A percentile compares a stretch with the other conserved stretches of the same genome.
These are phyloP conservation scores for Diadromus collaris DNA, from an alignment of 2,888 invertebrate species.

Conservation along the genomic window DNA sequence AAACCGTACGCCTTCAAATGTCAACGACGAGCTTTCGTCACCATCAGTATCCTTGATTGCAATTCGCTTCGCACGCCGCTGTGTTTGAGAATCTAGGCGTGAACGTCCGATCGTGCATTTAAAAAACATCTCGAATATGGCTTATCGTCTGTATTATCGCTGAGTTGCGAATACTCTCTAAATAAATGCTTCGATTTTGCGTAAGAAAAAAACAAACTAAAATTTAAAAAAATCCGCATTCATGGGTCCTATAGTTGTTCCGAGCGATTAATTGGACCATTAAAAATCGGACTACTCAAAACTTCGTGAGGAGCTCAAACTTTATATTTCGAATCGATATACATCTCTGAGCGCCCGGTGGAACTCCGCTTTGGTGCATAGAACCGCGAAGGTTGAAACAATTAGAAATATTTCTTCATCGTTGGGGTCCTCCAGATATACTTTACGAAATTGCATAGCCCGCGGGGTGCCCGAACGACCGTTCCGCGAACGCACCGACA, in stretches of 20 bases:
- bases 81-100: background rate
- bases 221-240: background rate
- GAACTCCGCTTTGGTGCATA: conserved; percentile 43
- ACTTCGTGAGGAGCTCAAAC: background rate
- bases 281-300: background rate
- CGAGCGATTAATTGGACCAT: background rate
- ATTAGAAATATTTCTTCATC: conserved; percentile 55
- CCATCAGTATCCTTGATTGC: conserved; percentile 25
- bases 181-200: background rate
- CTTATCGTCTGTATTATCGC: background rate
- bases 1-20: conserved; percentile 60
- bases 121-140: background rate
- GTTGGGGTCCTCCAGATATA: conserved; percentile 45
- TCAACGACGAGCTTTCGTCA: conserved; percentile 54
- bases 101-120: background rate
- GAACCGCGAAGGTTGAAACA: conserved; percentile 44
- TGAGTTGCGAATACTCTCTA: background rate
- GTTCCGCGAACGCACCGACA: conserved; percentile 5
- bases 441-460: conserved; percentile 39
- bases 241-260: background rate
- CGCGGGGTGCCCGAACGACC: conserved; percentile 2
- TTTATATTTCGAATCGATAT: background rate
- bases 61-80: background rate
- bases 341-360: conserved; percentile 20
- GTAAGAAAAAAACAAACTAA: background rate